Percentiles rank a stretch among this genome's conserved stretches.
These are phyloP conservation scores for Hirundichthys speculiger DNA, from an alignment of 2,113 vertebrate genomes.

Conservation along the genomic window DNA sequence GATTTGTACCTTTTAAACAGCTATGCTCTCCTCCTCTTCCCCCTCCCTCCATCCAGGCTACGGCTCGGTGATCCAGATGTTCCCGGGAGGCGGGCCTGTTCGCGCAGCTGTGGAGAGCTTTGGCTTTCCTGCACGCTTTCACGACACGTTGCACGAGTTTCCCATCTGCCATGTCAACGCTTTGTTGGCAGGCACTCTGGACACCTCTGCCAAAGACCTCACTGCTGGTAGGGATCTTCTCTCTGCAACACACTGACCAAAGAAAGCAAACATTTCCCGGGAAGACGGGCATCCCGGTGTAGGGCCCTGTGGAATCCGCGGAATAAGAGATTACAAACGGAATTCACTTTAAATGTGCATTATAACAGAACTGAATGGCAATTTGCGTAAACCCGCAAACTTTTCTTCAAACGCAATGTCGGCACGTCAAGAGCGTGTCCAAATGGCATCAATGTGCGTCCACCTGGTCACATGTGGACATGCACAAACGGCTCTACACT, in stretches of 20 bases:
- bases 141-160: constrained; percentile 88
- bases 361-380: too few relatives aligned
- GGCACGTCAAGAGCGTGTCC: too few relatives aligned
- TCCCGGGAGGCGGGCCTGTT: constrained; percentile 89
- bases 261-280: background rate
- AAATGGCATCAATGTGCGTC: too few relatives aligned
- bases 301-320: too few relatives aligned
- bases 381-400: too few relatives aligned
- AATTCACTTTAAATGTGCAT: too few relatives aligned
- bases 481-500: too few relatives aligned
- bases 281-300: too few relatives aligned
- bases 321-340: too few relatives aligned
- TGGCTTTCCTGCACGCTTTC: constrained; percentile 91
- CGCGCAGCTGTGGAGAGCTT: constrained; percentile 91
- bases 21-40: background rate
- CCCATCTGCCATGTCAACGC: constrained; percentile 91
- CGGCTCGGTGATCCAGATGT: constrained; percentile 94
- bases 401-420: too few relatives aligned
- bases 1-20: background rate
- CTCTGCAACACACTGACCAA: background rate
- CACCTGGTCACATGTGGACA: too few relatives aligned
- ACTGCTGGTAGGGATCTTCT: constrained; percentile 40
- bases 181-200: constrained; percentile 86
- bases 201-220: constrained; percentile 70
- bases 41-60: constrained; percentile 84